phyloP scores from a whole-genome alignment of 2,113 vertebrate species.

The Anas platyrhynchos region DNA sequence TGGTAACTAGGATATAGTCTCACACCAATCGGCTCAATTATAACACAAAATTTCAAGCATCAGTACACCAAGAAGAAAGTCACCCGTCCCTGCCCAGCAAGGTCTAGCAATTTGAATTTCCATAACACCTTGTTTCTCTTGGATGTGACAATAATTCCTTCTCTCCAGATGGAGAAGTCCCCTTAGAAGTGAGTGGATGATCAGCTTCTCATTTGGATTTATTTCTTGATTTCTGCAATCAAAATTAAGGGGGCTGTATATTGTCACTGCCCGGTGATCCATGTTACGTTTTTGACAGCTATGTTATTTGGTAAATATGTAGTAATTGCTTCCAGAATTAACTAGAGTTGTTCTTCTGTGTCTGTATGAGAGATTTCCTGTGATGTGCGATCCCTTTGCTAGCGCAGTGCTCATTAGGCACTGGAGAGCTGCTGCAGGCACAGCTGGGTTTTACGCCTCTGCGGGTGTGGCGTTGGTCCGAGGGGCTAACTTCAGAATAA shows the following conservation, averaged over 20 bases:
- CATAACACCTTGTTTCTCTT: slow-evolving; percentile 9
- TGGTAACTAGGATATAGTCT: slow-evolving; percentile 58
- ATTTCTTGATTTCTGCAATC: slow-evolving; percentile 38
- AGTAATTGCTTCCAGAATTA: slow-evolving; percentile 50
- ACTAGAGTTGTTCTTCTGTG: background rate
- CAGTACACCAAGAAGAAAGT: background rate
- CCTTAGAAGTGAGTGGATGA: slow-evolving; percentile 6
- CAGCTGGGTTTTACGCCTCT: background rate
- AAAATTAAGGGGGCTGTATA: background rate
- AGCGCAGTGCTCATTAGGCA: background rate
- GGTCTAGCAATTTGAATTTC: background rate
- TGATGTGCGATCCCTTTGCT: background rate
- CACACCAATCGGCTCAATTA: slow-evolving; percentile 43
- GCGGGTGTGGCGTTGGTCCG: background rate
- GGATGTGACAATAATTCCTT: slow-evolving; percentile 5
- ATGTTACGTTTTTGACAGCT: slow-evolving; percentile 31
- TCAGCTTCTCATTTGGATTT: slow-evolving; percentile 41
- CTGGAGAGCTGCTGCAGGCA: background rate
- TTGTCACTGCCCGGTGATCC: slow-evolving; percentile 43
- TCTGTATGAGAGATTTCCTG: background rate
- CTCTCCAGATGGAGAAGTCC: slow-evolving; percentile 34
- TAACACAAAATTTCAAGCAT: slow-evolving; percentile 43
- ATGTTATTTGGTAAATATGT: slow-evolving; percentile 57
- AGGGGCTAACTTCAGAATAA: slow-evolving; percentile 81
- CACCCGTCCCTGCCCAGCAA: background rate